Conservation (phyloP, 2,113 vertebrate species). For the Pelvicachromis taeniatus region DNA sequence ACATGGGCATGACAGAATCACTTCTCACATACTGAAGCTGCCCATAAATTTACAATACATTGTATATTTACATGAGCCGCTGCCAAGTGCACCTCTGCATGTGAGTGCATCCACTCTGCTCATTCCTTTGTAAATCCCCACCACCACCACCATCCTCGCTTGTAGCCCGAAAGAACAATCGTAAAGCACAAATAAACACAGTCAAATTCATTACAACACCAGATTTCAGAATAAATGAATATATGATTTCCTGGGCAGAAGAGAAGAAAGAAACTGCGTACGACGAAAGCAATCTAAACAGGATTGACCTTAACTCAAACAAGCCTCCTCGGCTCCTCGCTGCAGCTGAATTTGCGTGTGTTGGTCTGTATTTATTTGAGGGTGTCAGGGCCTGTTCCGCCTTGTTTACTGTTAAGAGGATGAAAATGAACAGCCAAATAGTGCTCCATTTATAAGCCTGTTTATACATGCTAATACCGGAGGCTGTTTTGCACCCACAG, state of each 20-base stretch:
- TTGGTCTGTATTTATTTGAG: conserved; percentile 63
- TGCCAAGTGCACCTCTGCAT: background rate
- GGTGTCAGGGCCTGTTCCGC: conserved; percentile 70
- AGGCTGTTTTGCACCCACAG: conserved; percentile 60
- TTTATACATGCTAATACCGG: conserved; percentile 72
- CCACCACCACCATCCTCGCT: background rate
- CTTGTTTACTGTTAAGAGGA: conserved; percentile 75
- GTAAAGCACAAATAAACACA: conserved; percentile 28
- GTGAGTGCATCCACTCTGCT: background rate
- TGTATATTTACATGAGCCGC: background rate
- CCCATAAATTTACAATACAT: background rate
- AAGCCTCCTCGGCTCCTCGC: conserved; percentile 26
- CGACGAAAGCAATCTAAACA: conserved; percentile 54
- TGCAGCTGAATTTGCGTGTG: conserved; percentile 47
- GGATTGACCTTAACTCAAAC: conserved; percentile 67
- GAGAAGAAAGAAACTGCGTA: conserved; percentile 30
- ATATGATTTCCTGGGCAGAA: conserved; percentile 26
- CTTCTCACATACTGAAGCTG: background rate
- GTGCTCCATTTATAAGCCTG: conserved; percentile 71
- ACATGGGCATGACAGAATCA: background rate
- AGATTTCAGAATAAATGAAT: conserved; percentile 54
- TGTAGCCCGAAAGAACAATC: background rate
- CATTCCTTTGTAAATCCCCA: conserved; percentile 18
- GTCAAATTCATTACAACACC: conserved; percentile 47
- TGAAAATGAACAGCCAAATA: conserved; percentile 74